These are phyloP conservation scores for fruit fly (Drosophila melanogaster) DNA, from an alignment of 1,140 invertebrate genomes.

Conservation along the genomic window DNA sequence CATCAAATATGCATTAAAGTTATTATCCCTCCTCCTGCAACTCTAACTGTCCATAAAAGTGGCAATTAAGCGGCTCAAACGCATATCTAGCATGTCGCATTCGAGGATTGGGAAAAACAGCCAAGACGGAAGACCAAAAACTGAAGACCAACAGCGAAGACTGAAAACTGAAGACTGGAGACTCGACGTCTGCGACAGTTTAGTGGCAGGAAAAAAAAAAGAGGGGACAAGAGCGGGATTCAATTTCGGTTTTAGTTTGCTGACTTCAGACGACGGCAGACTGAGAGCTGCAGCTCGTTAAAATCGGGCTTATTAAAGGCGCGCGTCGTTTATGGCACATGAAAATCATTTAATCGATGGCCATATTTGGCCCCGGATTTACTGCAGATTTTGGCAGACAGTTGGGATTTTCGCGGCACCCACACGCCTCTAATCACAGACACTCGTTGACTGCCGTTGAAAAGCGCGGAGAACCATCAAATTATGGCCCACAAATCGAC, in stretches of 20 bases:
- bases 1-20: constrained; percentile 70
- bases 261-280: constrained; percentile 45
- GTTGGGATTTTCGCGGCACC: constrained; percentile 13
- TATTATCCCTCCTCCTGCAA: constrained; percentile 47
- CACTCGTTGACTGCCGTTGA: constrained; percentile 37
- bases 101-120: constrained; percentile 11
- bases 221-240: constrained; percentile 14
- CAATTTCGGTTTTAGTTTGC: constrained; percentile 63
- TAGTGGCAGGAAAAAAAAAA: constrained; percentile 31
- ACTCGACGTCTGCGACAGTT: constrained; percentile 74
- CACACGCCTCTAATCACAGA: constrained; percentile 54
- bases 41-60: constrained; percentile 73
- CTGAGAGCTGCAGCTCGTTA: constrained; percentile 69
- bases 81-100: constrained; percentile 68
- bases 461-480: constrained; percentile 40
- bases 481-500: constrained; percentile 63
- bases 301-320: constrained; percentile 77
- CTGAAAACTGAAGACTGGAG: constrained; percentile 29
- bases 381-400: constrained; percentile 43
- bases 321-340: constrained; percentile 80
- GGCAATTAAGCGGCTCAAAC: constrained; percentile 75
- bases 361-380: constrained; percentile 69
- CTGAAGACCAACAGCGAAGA: constrained; percentile 3
- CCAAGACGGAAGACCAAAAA: constrained; percentile 4
- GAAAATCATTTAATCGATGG: constrained; percentile 80